phyloP scores from a whole-genome alignment of 2,888 invertebrate species.

The Tetranychus piercei region DNA sequence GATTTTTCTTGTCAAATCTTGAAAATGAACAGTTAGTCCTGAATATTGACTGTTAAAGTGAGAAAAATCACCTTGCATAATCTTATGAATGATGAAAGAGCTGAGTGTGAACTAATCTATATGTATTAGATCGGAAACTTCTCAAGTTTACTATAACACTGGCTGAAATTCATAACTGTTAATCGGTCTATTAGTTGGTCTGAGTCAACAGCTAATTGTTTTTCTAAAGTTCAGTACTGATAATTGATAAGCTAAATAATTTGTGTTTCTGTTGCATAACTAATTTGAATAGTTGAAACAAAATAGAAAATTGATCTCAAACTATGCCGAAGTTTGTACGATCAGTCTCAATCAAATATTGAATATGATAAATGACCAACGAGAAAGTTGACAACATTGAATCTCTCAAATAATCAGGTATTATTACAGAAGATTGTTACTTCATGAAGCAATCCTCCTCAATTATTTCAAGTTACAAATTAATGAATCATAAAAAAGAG shows the following conservation, averaged over 20 bases:
- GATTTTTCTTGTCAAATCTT: not conserved
- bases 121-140: not conserved
- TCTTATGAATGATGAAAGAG: not conserved
- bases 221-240: not conserved
- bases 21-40: not conserved
- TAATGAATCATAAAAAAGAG: not conserved
- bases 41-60: not conserved
- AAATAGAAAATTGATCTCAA: too few species aligned
- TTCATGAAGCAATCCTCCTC: not conserved
- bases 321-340: too few species aligned
- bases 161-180: not conserved
- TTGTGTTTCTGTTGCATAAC: not conserved
- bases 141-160: not conserved
- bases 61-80: not conserved
- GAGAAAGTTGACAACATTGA: too few species aligned
- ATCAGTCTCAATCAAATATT: too few species aligned
- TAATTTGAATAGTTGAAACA: too few species aligned
- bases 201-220: not conserved
- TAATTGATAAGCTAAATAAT: not conserved
- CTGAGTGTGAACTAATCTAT: not conserved
- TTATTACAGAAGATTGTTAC: too few species aligned
- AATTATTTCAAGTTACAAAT: not conserved
- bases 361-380: too few species aligned
- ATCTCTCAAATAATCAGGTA: too few species aligned
- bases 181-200: too few species aligned